Base-by-base conservation (phyloP, 1,140 invertebrate species). In the Harpegnathos saltator region DNA sequence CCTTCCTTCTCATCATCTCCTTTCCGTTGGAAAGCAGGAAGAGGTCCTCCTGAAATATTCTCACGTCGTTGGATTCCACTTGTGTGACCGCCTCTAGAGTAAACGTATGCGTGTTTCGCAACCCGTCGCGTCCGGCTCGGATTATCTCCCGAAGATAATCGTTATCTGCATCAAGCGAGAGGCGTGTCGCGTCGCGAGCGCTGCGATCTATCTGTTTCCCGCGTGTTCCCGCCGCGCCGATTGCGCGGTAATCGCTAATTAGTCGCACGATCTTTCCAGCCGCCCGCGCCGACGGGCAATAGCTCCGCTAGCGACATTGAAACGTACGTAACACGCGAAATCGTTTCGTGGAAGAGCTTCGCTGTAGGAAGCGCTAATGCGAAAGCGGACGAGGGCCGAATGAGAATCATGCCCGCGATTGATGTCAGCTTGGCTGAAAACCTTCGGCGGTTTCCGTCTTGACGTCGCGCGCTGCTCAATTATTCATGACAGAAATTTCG, bases 291-390 rank as follows among this genome's bases (percentile, higher is more conserved):
- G 24, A 33, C 22, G 38, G 22, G 24, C 58, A 38, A 85, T 71
- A n/a, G n/a, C n/a, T 50, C 82, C 66, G 65, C 44, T 38, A 17
- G 19, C 56, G 84, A 54, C 85, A 87, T 77, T 87, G 78, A 72
- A 59, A 80, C 56, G 17, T 19, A 48, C 38, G 54, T 54, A 74
- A 48, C 22, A 61, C 69, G 72, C 77, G 61, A 89, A 88, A 88
- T 86, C 85, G 72, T 65, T 92, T 92, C 84, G 85, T 73, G 61
- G 90, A 92, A 92, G 89, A 58, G 85, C 83, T 74, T 82, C 80
- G 74, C 29, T 29, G 17, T 61, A 80, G 85, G 81, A 86, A 87
- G 75, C 11, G 62, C 50, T 82, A 85, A 84, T 86, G 83, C 66
- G 82, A 80, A 86, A 73, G 63, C 29, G 80, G 61, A 82, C 85